Evolutionary conservation across 2,888 invertebrate genomes (phyloP), one percentile per base, ranked within the genome.

Genomic region (Esperia sulphurella): DNA sequence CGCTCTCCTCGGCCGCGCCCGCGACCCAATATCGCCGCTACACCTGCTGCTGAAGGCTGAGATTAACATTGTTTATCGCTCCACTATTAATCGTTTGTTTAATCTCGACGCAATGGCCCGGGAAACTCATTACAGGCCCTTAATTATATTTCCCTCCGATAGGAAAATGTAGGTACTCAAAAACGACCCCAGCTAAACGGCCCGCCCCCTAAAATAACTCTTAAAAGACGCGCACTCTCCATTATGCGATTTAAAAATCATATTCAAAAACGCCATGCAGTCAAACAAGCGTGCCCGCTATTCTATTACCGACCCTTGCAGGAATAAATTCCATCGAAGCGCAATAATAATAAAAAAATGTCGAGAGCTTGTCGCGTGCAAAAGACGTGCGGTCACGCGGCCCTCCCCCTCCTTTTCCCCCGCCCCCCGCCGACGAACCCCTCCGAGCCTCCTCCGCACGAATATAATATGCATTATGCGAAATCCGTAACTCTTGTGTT

Each of bases 311-410:
- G 76, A 75, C 86, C 83, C 80, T 67, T 71, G 67, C 62, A 35
- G 70, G 78, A 78, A 79, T 81, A 83, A 80, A 85, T 85, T 86
- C 85, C 86, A 83, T 83, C 84, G 85, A 82, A 85, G 87, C 84
- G 84, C 87, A 87, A 88, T 88, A 88, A 88, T 88, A 87, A 88
- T 88, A 88, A 88, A 88, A 88, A 88, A 88, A 87, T 85, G 87
- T 87, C 77, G 82, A 87, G 87, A 86, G 79, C 78, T 84, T 81
- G 87, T 86, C 88, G 88, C 86, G 87, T 87, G 88, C 84, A 84
- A 79, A 80, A 83, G 88, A 88, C 87, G 87, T 87, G 87, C 79
- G 87, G 87, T 85, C 87, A 81, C 83, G 83, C 80, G 79, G 83
- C 80, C 79, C 68, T 59, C 73, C 72, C 55, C 62, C 49, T 57